Evolutionary conservation across 2,888 invertebrate species (phyloP).

Genomic region (Torymus auratus): DNA sequence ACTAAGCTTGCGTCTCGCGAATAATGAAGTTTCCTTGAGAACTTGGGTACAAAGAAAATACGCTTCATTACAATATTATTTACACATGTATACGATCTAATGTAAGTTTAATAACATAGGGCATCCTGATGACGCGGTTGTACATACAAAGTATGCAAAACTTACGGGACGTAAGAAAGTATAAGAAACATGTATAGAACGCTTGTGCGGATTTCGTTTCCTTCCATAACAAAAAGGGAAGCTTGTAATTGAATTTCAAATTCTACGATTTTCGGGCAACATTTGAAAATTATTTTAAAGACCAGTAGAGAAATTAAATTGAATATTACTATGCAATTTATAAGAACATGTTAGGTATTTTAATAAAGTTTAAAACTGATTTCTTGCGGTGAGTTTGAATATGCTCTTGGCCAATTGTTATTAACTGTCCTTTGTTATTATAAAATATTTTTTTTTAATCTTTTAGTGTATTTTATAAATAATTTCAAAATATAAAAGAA

Average conservation of each 20-base stretch:
- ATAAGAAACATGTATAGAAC: neutral
- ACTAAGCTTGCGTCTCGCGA: neutral
- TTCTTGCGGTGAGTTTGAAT: too few relatives aligned
- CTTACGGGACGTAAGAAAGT: slow-evolving; percentile 19
- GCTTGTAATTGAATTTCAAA: slow-evolving; percentile 21
- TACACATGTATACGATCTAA: slow-evolving; percentile 27
- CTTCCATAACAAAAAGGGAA: slow-evolving; percentile 7
- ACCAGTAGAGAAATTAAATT: too few relatives aligned
- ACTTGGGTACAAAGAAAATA: slow-evolving; percentile 44
- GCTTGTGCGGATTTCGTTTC: neutral
- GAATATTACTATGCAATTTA: too few relatives aligned
- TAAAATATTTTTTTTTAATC: too few relatives aligned
- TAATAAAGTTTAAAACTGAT: too few relatives aligned
- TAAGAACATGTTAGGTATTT: too few relatives aligned
- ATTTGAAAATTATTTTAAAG: neutral
- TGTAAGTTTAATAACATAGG: slow-evolving; percentile 12
- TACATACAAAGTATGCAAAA: slow-evolving; percentile 9
- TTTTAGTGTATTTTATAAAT: too few relatives aligned
- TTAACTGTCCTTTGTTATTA: too few relatives aligned
- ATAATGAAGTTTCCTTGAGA: slow-evolving; percentile 30
- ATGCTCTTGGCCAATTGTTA: too few relatives aligned
- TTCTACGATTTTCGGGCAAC: slow-evolving; percentile 1
- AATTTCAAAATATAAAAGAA: neutral
- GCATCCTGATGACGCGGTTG: slow-evolving; percentile 4
- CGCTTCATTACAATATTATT: slow-evolving; percentile 37